Conservation (phyloP, 2,888 invertebrate species). For the Chironomus tentans region DNA sequence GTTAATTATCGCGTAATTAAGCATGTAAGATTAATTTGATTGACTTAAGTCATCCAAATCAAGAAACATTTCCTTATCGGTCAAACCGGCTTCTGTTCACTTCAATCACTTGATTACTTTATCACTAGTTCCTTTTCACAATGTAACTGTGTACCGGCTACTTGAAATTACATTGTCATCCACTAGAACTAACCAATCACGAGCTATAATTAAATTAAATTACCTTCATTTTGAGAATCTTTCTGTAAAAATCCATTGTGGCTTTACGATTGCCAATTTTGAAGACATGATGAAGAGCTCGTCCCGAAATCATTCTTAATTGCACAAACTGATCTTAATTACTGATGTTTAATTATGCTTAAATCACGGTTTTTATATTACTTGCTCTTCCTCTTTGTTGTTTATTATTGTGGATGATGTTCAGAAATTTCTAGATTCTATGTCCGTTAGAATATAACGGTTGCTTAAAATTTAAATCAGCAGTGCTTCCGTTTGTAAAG, state of each 20-base stretch:
- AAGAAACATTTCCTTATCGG: background rate
- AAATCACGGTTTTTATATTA: background rate
- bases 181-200: background rate
- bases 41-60: background rate
- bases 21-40: background rate
- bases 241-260: constrained; percentile 79
- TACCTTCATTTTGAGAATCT: constrained; percentile 93
- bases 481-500: no score
- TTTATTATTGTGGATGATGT: no score
- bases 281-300: constrained; percentile 92
- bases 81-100: background rate
- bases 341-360: background rate
- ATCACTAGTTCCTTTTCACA: background rate
- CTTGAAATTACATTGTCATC: background rate
- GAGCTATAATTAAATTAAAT: constrained; percentile 31
- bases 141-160: background rate
- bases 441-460: no score
- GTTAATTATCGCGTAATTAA: background rate
- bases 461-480: no score
- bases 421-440: no score
- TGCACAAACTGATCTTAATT: background rate
- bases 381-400: no score
- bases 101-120: background rate
- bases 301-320: constrained; percentile 50
- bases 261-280: constrained; percentile 84